Evolutionary conservation across 2,113 vertebrate species (phyloP), one percentile per base, ranked within the genome.

Genomic region (Sinocyclocheilus grahami): DNA sequence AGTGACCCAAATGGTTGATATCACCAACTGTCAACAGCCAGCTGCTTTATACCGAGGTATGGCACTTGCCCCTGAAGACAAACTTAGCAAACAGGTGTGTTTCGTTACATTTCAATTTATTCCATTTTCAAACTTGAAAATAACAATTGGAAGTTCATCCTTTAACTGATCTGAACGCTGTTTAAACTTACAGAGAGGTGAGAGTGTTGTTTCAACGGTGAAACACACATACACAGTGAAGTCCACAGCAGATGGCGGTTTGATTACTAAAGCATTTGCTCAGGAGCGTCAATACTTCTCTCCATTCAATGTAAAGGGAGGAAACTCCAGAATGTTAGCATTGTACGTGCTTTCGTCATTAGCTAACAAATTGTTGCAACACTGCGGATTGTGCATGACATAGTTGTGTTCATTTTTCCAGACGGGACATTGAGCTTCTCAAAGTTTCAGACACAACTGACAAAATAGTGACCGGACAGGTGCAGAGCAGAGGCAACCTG

Each of bases 291-390:
- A 95, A 67, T 86, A 90, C 30, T 94, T 95, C 90, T 93, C 89
- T 12, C 91, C 94, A 39, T 95, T 95, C 88, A 95, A 95, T 27
- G 93, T 96, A 77, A 96, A 95, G 79, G 91, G 90, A 0, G 94
- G 94, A 30, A 93, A 53, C 74, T 94, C 93, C 53, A 91, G 91
- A 88, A 91, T 95, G 91, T 51, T 92, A 63, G 94, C 94, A 8
- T 89, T 5, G 95, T 96, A 92, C 91, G 78, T 86, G 20, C 5
- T 63, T 22, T 18, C 24, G 27, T 48, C 30, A 71, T 69, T n/a
- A 62, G 27, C 39, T 42, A 60, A 72, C 16, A n/a, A 58, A 3
- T 53, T 9, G 67, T 82, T 16, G 22, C 14, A 72, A 72, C n/a
- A 60, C 46, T 84, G 63, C 20, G 1, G 4, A 37, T 78, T 60